Evolutionary conservation across 2,888 invertebrate species (phyloP).

Genomic region (Dermolepida albohirtum): DNA sequence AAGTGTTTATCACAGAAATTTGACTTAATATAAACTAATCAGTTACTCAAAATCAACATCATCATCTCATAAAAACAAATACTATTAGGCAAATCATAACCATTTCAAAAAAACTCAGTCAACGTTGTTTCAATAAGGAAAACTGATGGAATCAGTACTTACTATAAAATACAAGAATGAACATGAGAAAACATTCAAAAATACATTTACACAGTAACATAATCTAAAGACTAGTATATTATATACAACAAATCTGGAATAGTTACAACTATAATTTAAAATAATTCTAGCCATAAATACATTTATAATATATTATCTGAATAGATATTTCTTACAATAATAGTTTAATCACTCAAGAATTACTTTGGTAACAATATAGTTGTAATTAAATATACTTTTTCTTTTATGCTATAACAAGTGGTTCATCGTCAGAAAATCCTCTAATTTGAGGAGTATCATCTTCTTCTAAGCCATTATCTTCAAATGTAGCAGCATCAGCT

Average conservation of each 20-base stretch:
- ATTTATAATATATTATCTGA: slow-evolving; percentile 42
- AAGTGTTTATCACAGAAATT: slow-evolving; percentile 56
- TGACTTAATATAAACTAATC: slow-evolving; percentile 54
- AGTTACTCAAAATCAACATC: slow-evolving; percentile 33
- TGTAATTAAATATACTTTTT: slow-evolving; percentile 33
- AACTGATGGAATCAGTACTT: slow-evolving; percentile 9
- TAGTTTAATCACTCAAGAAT: slow-evolving; percentile 41
- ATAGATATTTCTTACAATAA: slow-evolving; percentile 38
- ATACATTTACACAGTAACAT: slow-evolving; percentile 42
- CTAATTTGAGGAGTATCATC: slow-evolving; percentile 90
- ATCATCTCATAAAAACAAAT: slow-evolving; percentile 26
- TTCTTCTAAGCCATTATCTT: slow-evolving; percentile 78
- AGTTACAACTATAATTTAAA: slow-evolving; percentile 43
- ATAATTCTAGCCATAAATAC: slow-evolving; percentile 37
- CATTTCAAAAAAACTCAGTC: slow-evolving; percentile 18
- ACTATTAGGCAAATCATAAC: slow-evolving; percentile 17
- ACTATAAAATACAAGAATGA: slow-evolving; percentile 27
- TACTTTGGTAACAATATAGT: slow-evolving; percentile 42
- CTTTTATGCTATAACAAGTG: slow-evolving; percentile 86
- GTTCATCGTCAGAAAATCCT: slow-evolving; percentile 94
- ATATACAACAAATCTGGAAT: slow-evolving; percentile 43
- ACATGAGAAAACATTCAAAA: slow-evolving; percentile 34
- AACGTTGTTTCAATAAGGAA: neutral
- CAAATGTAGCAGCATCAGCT: slow-evolving; percentile 88
- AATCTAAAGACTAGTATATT: slow-evolving; percentile 44